These are phyloP conservation scores for Ornithoptera priamus DNA, from an alignment of 2,888 invertebrate genomes.

Conservation along the genomic window DNA sequence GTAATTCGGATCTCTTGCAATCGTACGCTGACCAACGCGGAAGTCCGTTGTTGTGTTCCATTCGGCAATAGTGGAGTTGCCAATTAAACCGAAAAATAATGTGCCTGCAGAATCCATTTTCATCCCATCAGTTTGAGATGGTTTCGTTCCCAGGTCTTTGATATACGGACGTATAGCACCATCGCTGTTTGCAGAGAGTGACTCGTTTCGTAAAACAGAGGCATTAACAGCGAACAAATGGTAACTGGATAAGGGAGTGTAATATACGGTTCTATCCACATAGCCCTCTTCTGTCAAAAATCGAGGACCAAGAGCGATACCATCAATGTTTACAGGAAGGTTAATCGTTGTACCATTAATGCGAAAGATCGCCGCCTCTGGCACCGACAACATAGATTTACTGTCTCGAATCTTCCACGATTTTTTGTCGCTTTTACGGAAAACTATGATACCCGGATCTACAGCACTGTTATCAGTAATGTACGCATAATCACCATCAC, in stretches of 20 bases:
- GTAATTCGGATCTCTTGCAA: constrained; percentile 83
- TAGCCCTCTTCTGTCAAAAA: constrained; percentile 56
- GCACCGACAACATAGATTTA: constrained; percentile 82
- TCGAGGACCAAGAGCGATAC: constrained; percentile 85
- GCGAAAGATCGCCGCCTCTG: constrained; percentile 80
- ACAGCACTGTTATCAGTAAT: constrained; percentile 85
- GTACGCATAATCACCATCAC: constrained; percentile 85
- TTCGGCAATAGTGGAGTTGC: constrained; percentile 84
- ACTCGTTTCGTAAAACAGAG: constrained; percentile 79
- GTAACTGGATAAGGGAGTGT: constrained; percentile 84
- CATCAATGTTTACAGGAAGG: constrained; percentile 83
- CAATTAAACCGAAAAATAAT: constrained; percentile 85
- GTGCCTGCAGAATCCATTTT: constrained; percentile 85
- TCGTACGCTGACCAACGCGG: constrained; percentile 80
- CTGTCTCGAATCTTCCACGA: constrained; percentile 86
- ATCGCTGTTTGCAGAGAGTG: constrained; percentile 55
- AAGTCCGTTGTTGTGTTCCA: constrained; percentile 84
- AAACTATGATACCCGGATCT: constrained; percentile 87
- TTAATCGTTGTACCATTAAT: constrained; percentile 80
- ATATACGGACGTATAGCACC: constrained; percentile 72
- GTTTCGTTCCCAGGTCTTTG: constrained; percentile 81
- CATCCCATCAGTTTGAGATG: constrained; percentile 87
- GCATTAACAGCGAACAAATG: constrained; percentile 84
- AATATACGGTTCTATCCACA: constrained; percentile 81
- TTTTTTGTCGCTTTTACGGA: constrained; percentile 81